Conservation (phyloP, 2,797 vertebrate species). For the Salarias fasciatus region DNA sequence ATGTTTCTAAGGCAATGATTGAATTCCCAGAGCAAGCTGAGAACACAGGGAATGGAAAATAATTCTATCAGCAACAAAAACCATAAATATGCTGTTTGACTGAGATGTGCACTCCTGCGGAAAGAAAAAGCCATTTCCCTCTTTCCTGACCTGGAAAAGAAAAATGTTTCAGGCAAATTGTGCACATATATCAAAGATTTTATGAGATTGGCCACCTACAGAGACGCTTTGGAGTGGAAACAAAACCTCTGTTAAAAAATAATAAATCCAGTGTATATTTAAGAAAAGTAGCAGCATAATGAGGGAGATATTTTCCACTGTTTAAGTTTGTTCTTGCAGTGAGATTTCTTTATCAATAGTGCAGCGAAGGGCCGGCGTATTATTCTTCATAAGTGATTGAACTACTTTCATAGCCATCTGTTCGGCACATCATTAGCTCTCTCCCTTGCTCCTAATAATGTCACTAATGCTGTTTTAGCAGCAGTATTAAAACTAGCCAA, state of each 20-base stretch:
- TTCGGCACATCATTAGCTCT: conserved; percentile 39
- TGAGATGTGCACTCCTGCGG: conserved; percentile 62
- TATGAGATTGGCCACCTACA: conserved; percentile 49
- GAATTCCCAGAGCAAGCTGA: conserved; percentile 72
- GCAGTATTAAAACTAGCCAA: conserved; percentile 1
- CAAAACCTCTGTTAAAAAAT: conserved; percentile 42
- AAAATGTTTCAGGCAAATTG: conserved; percentile 64
- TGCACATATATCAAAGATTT: conserved; percentile 59
- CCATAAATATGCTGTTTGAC: conserved; percentile 75
- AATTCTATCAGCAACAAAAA: conserved; percentile 79
- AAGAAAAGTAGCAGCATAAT: conserved; percentile 1
- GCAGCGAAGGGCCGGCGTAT: conserved; percentile 16
- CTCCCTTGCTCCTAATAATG: conserved; percentile 27
- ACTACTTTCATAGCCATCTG: conserved; percentile 38
- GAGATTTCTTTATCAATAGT: conserved; percentile 12
- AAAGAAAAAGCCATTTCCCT: conserved; percentile 72
- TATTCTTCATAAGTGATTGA: conserved; percentile 33
- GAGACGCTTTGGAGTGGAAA: conserved; percentile 43
- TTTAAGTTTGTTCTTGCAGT: conserved; percentile 8
- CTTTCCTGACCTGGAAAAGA: conserved; percentile 71
- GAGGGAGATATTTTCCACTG: conserved; percentile 19
- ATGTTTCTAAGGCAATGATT: conserved; percentile 79
- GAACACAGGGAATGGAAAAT: conserved; percentile 78
- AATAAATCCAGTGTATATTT: conserved; percentile 19
- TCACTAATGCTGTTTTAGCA: conserved; percentile 39